Percentiles rank a stretch among this genome's conserved stretches.
Evolutionary conservation across 2,113 vertebrate genomes (phyloP).

Genomic region (zebrafish (Danio rerio)): DNA sequence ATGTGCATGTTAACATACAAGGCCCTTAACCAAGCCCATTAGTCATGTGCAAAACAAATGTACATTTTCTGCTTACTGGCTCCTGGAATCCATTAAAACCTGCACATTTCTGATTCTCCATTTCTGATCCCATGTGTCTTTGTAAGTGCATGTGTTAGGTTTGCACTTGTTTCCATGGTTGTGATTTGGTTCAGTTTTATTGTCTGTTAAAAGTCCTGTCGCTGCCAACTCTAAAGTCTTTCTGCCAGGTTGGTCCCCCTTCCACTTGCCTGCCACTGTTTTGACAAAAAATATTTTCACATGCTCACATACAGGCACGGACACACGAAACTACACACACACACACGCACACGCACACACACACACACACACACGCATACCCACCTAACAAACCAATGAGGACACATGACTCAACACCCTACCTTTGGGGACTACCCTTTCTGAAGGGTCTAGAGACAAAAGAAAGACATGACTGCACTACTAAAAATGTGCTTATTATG

Average conservation of each 20-base stretch:
- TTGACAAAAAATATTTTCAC: no score
- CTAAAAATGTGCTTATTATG: no score
- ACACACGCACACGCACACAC: no score
- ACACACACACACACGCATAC: no score
- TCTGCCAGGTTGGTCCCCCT: constrained; percentile 25
- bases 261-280: not conserved
- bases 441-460: no score
- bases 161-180: not conserved
- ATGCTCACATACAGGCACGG: no score
- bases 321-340: no score
- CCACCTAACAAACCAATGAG: no score
- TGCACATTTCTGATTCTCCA: not conserved
- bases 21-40: not conserved
- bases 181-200: constrained; percentile 22
- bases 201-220: constrained; percentile 36
- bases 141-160: not conserved
- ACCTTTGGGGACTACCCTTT: no score
- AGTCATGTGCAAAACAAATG: not conserved
- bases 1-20: not conserved
- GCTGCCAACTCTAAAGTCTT: constrained; percentile 48
- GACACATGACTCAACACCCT: no score
- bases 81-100: not conserved
- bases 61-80: constrained; percentile 9
- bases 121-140: not conserved
- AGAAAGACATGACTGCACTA: no score